These are phyloP conservation scores for Clinocottus analis DNA, from an alignment of 2,113 vertebrate species.

Conservation along the genomic window DNA sequence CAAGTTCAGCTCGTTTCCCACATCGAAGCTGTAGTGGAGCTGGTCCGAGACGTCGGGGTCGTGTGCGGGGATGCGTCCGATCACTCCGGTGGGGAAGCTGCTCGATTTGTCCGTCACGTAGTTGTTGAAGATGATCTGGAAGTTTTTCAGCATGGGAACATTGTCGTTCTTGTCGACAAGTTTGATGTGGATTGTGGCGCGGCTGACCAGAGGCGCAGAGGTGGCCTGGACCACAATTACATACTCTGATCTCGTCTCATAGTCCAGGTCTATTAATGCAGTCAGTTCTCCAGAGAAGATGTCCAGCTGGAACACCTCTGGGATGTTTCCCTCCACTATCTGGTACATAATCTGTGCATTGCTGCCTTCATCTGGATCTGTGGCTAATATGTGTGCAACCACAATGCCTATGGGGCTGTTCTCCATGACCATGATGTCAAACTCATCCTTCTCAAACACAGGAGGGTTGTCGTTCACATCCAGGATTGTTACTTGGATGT, in stretches of 20 bases:
- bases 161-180: slow-evolving; percentile 95
- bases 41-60: slow-evolving; percentile 93
- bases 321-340: slow-evolving; percentile 97
- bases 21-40: slow-evolving; percentile 90
- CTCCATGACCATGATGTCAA: slow-evolving; percentile 95
- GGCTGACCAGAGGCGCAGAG: slow-evolving; percentile 94
- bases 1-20: slow-evolving; percentile 93
- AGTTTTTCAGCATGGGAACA: slow-evolving; percentile 91
- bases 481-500: slow-evolving; percentile 89
- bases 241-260: slow-evolving; percentile 90
- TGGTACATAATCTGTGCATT: slow-evolving; percentile 99
- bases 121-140: slow-evolving; percentile 98
- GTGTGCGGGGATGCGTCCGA: slow-evolving; percentile 90
- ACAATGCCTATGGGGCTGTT: slow-evolving; percentile 95
- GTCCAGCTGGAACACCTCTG: slow-evolving; percentile 95
- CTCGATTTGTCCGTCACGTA: slow-evolving; percentile 93
- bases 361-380: slow-evolving; percentile 94
- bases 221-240: slow-evolving; percentile 96
- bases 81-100: slow-evolving; percentile 92
- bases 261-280: slow-evolving; percentile 92
- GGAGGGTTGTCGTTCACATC: slow-evolving; percentile 98
- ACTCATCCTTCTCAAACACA: slow-evolving; percentile 93
- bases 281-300: slow-evolving; percentile 97
- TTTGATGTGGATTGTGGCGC: slow-evolving; percentile 93
- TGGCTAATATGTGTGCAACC: slow-evolving; percentile 91